Percentiles rank a stretch among this genome's conserved stretches.
phyloP scores from a whole-genome alignment of 2,888 invertebrate species.

The Aphidius colemani region DNA sequence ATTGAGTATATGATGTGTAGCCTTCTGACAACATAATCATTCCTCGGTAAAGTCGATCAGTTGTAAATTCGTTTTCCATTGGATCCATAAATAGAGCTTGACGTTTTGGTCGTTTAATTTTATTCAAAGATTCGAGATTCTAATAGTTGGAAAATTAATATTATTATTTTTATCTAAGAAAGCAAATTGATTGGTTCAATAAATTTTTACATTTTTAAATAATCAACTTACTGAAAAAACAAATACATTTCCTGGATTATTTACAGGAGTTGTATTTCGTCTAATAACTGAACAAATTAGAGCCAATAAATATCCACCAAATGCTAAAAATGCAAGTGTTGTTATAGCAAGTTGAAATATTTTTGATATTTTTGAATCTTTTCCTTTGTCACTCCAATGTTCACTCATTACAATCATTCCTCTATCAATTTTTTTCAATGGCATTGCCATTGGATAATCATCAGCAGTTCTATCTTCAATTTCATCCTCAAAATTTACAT shows the following conservation, averaged over 20 bases:
- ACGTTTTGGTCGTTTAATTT: slow-evolving; percentile 49
- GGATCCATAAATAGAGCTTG: slow-evolving; percentile 39
- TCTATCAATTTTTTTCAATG: slow-evolving; percentile 41
- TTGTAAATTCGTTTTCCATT: slow-evolving; percentile 45
- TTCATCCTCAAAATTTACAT: slow-evolving; percentile 20
- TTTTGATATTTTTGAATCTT: slow-evolving; percentile 71
- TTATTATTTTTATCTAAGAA: not conserved
- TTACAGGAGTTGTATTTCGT: slow-evolving; percentile 61
- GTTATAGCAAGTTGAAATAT: slow-evolving; percentile 80
- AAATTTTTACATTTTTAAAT: not conserved
- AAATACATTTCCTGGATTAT: slow-evolving; percentile 48
- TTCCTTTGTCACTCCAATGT: slow-evolving; percentile 62
- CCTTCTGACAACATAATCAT: slow-evolving; percentile 53
- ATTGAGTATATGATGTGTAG: slow-evolving; percentile 39
- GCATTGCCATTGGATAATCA: slow-evolving; percentile 46
- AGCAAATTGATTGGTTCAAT: not conserved
- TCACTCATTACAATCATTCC: slow-evolving; percentile 50
- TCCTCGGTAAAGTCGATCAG: slow-evolving; percentile 51
- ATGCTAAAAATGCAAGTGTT: slow-evolving; percentile 79
- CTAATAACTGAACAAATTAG: slow-evolving; percentile 77
- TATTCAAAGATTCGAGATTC: slow-evolving; percentile 43
- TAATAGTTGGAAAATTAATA: slow-evolving; percentile 21
- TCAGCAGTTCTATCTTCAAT: slow-evolving; percentile 28
- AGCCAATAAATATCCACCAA: slow-evolving; percentile 81
- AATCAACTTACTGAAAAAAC: slow-evolving; percentile 49